phyloP scores from a whole-genome alignment of 2,888 invertebrate genomes.

The Drosophila longiperda region DNA sequence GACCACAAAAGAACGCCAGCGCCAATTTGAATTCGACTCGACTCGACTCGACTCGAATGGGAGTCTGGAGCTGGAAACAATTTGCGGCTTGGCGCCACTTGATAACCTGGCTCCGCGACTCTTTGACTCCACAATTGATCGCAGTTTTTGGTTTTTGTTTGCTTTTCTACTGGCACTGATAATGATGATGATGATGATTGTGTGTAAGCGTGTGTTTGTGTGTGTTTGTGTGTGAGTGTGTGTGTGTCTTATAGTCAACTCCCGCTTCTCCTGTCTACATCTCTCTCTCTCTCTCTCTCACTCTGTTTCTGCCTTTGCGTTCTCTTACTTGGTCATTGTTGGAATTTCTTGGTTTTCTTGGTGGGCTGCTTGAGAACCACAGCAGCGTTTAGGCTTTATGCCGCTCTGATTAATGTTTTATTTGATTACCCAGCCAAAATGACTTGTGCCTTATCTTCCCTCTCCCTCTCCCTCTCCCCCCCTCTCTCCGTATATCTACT shows the following conservation, averaged over 20 bases:
- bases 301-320: background rate
- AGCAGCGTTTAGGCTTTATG: constrained; percentile 64
- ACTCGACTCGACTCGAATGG: constrained; percentile 25
- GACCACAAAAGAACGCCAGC: constrained; percentile 10
- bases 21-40: constrained; percentile 79
- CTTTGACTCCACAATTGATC: constrained; percentile 25
- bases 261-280: constrained; percentile 1
- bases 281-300: background rate
- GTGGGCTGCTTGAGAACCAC: constrained; percentile 54
- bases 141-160: constrained; percentile 50
- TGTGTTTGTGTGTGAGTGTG: background rate
- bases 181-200: constrained; percentile 78
- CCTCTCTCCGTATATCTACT: background rate
- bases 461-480: constrained; percentile 5
- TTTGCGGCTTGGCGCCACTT: constrained; percentile 83
- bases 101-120: constrained; percentile 66
- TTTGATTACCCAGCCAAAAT: constrained; percentile 73
- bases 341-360: constrained; percentile 20
- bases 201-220: constrained; percentile 26
- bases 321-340: background rate
- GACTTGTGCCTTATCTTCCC: constrained; percentile 37
- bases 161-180: constrained; percentile 61
- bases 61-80: constrained; percentile 65
- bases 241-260: constrained; percentile 5
- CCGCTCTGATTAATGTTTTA: constrained; percentile 80